Evolutionary conservation across 2,888 invertebrate genomes (phyloP).

Genomic region (Ormyrus rosae): DNA sequence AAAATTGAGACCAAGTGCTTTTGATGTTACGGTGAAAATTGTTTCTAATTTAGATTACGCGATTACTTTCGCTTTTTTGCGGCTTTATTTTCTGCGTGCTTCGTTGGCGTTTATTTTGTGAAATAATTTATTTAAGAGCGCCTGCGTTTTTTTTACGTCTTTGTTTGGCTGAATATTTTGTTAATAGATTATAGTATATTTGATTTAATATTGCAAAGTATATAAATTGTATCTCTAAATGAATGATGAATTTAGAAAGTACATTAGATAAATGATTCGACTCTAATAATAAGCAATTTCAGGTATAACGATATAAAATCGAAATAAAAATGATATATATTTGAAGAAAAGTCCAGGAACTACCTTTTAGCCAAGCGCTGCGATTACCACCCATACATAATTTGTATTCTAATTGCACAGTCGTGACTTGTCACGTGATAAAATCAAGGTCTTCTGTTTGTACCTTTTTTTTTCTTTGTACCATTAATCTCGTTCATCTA

Average conservation of each 20-base stretch:
- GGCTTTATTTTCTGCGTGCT: too few species aligned
- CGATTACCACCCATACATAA: conserved; percentile 49
- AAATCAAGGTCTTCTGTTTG: conserved; percentile 57
- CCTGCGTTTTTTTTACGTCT: too few species aligned
- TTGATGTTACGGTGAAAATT: too few species aligned
- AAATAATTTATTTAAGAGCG: too few species aligned
- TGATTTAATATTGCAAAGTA: too few species aligned
- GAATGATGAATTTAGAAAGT: background rate
- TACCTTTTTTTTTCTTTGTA: conserved; percentile 25
- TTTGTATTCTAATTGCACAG: conserved; percentile 55
- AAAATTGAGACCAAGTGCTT: too few species aligned
- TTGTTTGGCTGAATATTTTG: too few species aligned
- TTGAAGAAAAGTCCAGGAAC: conserved; percentile 27
- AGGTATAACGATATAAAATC: conserved; percentile 20
- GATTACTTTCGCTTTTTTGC: too few species aligned
- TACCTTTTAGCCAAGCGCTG: conserved; percentile 6
- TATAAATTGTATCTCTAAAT: too few species aligned
- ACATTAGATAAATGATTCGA: background rate
- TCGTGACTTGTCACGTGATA: conserved; percentile 59
- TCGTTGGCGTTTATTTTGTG: too few species aligned
- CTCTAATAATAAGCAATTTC: conserved; percentile 30
- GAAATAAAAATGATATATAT: conserved; percentile 36
- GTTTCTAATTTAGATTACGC: too few species aligned
- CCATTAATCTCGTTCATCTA: conserved; percentile 44
- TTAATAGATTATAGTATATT: too few species aligned